Evolutionary conservation across 1,140 invertebrate species (phyloP).

Genomic region (Trissolcus basalis): DNA sequence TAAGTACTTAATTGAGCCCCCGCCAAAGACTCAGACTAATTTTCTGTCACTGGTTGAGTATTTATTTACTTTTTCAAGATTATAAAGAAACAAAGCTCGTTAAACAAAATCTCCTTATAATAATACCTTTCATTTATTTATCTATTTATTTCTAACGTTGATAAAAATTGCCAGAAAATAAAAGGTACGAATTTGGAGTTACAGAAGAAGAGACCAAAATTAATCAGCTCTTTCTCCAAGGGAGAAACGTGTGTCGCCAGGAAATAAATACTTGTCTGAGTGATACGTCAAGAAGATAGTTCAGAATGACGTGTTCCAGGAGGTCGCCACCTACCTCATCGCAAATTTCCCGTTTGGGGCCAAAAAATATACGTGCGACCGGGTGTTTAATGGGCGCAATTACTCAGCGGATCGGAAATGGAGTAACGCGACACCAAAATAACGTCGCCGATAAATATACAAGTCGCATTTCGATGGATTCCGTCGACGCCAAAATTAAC

Average conservation of each 20-base stretch:
- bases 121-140: no score
- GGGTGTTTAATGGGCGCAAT: conserved; percentile 73
- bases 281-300: conserved; percentile 37
- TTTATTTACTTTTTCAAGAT: neutral
- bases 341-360: conserved; percentile 31
- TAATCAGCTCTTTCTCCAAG: conserved; percentile 34
- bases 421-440: conserved; percentile 75
- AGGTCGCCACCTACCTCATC: conserved; percentile 31
- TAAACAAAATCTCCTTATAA: no score
- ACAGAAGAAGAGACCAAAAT: conserved; percentile 13
- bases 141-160: no score
- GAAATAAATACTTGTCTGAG: conserved; percentile 40
- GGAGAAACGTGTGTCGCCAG: neutral
- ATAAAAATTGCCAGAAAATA: conserved; percentile 1
- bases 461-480: conserved; percentile 29
- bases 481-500: conserved; percentile 69
- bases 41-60: neutral
- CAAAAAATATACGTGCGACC: conserved; percentile 63
- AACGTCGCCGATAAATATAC: conserved; percentile 75
- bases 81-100: no score
- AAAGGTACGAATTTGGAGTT: neutral
- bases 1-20: neutral
- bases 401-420: conserved; percentile 74
- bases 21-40: neutral
- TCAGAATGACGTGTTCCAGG: conserved; percentile 27